Conservation (phyloP, 2,113 vertebrate species). For the Pithys albifrons region DNA sequence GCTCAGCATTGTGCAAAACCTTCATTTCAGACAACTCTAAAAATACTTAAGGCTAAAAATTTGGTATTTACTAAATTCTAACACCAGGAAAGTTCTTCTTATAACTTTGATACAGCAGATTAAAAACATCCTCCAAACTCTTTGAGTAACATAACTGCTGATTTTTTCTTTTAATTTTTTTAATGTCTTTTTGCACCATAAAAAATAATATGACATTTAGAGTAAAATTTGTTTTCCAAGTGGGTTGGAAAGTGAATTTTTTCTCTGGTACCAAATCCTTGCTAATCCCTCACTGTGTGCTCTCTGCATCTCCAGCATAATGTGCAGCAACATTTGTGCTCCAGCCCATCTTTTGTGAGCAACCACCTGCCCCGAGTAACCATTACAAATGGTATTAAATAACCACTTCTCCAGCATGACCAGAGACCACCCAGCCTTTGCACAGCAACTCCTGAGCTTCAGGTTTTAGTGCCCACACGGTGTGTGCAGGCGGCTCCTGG, state of each 20-base stretch:
- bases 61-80: conserved; percentile 48
- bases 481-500: neutral
- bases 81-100: neutral
- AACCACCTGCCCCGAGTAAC: conserved; percentile 13
- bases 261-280: neutral
- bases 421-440: conserved; percentile 21
- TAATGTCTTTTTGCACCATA: neutral
- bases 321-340: conserved; percentile 1
- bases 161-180: neutral
- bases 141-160: neutral
- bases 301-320: neutral
- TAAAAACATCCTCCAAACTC: neutral
- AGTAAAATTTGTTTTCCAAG: neutral
- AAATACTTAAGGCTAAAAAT: conserved; percentile 47
- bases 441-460: neutral
- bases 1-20: conserved; percentile 69
- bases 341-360: neutral
- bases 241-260: neutral
- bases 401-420: conserved; percentile 17
- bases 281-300: neutral
- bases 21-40: conserved; percentile 57
- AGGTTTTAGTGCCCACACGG: neutral
- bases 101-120: neutral
- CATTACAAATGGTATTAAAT: conserved; percentile 52
- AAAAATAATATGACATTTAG: neutral